These are phyloP conservation scores for Sciurus vulgaris DNA, from an alignment of 2,797 vertebrate genomes.

Conservation along the genomic window DNA sequence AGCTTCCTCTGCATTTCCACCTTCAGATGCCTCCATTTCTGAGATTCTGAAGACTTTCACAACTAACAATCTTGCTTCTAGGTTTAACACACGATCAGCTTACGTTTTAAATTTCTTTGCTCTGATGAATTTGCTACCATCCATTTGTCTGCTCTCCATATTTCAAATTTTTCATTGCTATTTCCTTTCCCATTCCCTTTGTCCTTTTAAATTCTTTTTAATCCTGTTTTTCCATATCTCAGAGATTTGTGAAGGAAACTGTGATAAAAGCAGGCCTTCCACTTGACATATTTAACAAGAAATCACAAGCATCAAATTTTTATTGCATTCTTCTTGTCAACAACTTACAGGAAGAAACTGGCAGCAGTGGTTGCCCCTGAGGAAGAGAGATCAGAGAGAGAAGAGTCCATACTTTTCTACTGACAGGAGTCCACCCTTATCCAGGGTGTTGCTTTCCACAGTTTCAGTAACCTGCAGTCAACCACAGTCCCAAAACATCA, in stretches of 20 bases:
- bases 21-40: neutral
- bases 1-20: neutral
- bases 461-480: neutral
- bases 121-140: neutral
- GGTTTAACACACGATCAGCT: neutral
- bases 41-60: neutral
- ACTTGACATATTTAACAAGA: neutral
- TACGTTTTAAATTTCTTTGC: neutral
- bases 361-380: neutral
- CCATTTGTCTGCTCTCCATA: neutral
- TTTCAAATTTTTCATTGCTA: neutral
- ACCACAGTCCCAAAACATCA: neutral
- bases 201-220: neutral
- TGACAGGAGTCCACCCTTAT: neutral
- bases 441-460: neutral
- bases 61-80: neutral
- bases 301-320: neutral
- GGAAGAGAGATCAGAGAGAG: neutral
- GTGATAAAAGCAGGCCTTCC: neutral
- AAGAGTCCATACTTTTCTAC: neutral
- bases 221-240: neutral
- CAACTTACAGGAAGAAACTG: conserved; percentile 15
- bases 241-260: neutral
- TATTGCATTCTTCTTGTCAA: conserved; percentile 13
- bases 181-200: neutral